Percentiles rank a stretch among this genome's conserved stretches.
phyloP scores from a whole-genome alignment of 2,797 vertebrate genomes.

The Merluccius polli region DNA sequence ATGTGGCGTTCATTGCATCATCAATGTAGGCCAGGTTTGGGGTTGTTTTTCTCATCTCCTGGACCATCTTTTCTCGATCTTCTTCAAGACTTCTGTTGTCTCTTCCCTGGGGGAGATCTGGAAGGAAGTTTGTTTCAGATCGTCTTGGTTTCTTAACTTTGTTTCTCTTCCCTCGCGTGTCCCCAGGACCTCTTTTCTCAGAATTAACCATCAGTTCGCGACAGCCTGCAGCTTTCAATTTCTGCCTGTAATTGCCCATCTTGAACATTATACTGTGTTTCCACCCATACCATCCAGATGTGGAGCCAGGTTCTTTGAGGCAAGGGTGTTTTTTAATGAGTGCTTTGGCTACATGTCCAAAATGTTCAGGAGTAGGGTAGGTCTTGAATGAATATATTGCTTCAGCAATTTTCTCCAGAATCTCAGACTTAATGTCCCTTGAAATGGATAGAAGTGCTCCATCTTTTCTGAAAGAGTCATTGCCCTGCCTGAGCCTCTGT shows the following conservation, averaged over 20 bases:
- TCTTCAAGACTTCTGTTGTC: conserved; percentile 12
- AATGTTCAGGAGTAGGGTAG: conserved; percentile 5
- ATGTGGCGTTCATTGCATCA: conserved; percentile 21
- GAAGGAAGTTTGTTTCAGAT: conserved; percentile 22
- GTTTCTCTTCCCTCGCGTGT: conserved; percentile 20
- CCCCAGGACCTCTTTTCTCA: conserved; percentile 18
- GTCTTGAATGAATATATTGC: conserved; percentile 17
- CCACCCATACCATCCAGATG: conserved; percentile 22
- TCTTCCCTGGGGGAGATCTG: conserved; percentile 21
- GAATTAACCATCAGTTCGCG: conserved; percentile 21
- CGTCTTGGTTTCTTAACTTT: conserved; percentile 18
- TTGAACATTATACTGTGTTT: conserved; percentile 26
- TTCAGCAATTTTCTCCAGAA: conserved; percentile 14
- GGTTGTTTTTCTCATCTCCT: conserved; percentile 30
- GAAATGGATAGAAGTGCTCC: conserved; percentile 11
- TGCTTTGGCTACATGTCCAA: conserved; percentile 7
- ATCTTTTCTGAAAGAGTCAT: conserved; percentile 16
- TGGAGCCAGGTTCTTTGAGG: conserved; percentile 18
- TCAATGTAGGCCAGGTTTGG: conserved; percentile 9
- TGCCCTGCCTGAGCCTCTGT: conserved; percentile 16
- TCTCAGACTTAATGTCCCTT: conserved; percentile 17
- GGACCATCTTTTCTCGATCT: conserved; percentile 17
- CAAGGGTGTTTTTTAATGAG: conserved; percentile 22
- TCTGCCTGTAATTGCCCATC: conserved; percentile 25
- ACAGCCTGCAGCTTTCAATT: conserved; percentile 12